phyloP scores from a whole-genome alignment of 2,888 invertebrate species.

The Heliothis peltigera region DNA sequence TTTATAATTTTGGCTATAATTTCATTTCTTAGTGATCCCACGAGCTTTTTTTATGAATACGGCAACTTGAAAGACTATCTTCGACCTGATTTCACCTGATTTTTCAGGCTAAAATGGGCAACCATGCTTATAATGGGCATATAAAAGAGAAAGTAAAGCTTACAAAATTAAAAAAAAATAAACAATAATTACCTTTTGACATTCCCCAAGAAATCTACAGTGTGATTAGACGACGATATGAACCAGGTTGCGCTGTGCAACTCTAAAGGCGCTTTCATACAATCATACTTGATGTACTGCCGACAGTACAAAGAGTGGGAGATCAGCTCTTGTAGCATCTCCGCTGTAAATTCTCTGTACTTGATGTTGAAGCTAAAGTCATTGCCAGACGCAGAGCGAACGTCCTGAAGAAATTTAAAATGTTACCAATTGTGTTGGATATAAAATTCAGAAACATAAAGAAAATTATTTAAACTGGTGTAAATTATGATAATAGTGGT shows the following conservation, averaged over 20 bases:
- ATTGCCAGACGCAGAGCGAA: conserved; percentile 93
- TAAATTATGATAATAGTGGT: too few species aligned
- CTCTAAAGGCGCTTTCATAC: conserved; percentile 96
- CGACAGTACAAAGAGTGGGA: conserved; percentile 97
- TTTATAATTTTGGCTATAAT: too few species aligned
- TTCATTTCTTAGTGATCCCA: too few species aligned
- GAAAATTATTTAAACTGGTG: not conserved
- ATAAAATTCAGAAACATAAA: not conserved
- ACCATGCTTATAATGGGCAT: too few species aligned
- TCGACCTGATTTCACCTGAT: too few species aligned
- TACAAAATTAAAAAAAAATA: too few species aligned
- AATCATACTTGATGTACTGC: conserved; percentile 97
- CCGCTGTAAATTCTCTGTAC: conserved; percentile 96
- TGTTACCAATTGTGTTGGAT: not conserved
- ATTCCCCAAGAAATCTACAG: conserved; percentile 95
- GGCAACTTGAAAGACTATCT: too few species aligned
- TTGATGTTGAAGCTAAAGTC: conserved; percentile 96
- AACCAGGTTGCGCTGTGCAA: conserved; percentile 97
- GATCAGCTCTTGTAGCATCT: conserved; percentile 97
- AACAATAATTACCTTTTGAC: conserved; percentile 93
- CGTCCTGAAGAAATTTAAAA: conserved; percentile 89
- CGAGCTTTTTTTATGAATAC: too few species aligned
- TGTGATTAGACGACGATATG: conserved; percentile 94
- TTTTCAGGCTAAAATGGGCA: too few species aligned
- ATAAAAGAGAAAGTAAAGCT: not conserved